Conservation (phyloP, 2,888 invertebrate species). For the Eucera pruinosa region DNA sequence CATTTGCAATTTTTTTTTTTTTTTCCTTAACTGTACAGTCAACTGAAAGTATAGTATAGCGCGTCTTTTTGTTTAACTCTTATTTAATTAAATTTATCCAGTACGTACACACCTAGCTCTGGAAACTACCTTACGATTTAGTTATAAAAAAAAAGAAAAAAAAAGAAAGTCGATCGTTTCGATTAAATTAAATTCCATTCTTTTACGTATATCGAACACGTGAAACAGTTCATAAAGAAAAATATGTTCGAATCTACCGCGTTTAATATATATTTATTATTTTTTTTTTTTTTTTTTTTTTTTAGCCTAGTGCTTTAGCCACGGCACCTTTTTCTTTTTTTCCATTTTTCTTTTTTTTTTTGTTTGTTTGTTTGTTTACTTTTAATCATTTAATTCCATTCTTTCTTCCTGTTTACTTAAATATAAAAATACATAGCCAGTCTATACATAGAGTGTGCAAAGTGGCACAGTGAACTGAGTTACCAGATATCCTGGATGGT, state of each 20-base stretch:
- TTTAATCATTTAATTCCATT: slow-evolving; percentile 65
- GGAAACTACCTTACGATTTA: slow-evolving; percentile 30
- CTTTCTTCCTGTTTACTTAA: slow-evolving; percentile 79
- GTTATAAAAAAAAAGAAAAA: slow-evolving; percentile 9
- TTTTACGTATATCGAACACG: neutral
- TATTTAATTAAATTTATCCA: slow-evolving; percentile 15
- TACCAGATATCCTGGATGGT: slow-evolving; percentile 80
- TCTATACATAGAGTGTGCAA: slow-evolving; percentile 84
- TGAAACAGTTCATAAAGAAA: slow-evolving; percentile 10
- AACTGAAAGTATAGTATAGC: slow-evolving; percentile 34
- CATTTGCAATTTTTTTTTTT: too few species aligned
- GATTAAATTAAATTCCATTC: slow-evolving; percentile 17
- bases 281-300: too few species aligned
- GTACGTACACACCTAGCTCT: slow-evolving; percentile 10
- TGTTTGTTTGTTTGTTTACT: slow-evolving; percentile 63
- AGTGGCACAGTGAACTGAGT: slow-evolving; percentile 83
- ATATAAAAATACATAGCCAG: slow-evolving; percentile 84
- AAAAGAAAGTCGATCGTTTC: slow-evolving; percentile 11
- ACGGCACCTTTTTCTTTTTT: slow-evolving; percentile 71
- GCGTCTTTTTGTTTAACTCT: slow-evolving; percentile 18
- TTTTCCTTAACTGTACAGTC: slow-evolving; percentile 9
- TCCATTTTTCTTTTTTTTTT: slow-evolving; percentile 43
- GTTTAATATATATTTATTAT: too few species aligned
- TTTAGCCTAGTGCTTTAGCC: slow-evolving; percentile 69
- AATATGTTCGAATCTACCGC: slow-evolving; percentile 28